Percentiles rank a stretch among this genome's conserved stretches.
Evolutionary conservation across 2,113 vertebrate species (phyloP).

Genomic region (Pterocles orientalis): DNA sequence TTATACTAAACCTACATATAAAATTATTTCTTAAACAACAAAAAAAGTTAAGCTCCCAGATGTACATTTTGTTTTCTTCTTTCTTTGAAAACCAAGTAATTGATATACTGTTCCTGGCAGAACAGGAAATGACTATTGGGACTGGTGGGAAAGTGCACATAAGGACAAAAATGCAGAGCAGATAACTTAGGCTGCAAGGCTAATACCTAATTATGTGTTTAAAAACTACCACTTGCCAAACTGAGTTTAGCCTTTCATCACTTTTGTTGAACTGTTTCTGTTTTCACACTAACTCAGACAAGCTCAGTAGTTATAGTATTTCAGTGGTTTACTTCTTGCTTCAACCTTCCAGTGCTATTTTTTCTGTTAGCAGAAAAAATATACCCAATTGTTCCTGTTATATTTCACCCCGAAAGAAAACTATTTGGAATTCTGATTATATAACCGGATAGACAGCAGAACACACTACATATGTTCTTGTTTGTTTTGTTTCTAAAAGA

Average conservation of each 20-base stretch:
- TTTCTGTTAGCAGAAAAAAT: not conserved
- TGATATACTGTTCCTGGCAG: not conserved
- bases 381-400: not conserved
- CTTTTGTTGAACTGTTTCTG: not conserved
- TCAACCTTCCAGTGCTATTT: not conserved
- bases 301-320: not conserved
- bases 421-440: not conserved
- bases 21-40: not conserved
- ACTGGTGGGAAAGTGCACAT: not conserved
- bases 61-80: not conserved
- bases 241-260: not conserved
- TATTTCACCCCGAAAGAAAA: not conserved
- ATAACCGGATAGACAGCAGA: not conserved
- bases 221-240: not conserved
- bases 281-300: not conserved
- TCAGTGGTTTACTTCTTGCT: not conserved
- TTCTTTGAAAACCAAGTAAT: not conserved
- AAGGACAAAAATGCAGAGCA: not conserved
- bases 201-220: not conserved
- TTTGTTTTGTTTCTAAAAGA: not conserved
- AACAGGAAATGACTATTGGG: not conserved
- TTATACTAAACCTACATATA: not conserved
- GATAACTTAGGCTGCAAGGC: not conserved
- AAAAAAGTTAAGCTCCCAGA: not conserved
- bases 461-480: not conserved